Evolutionary conservation across 1,140 invertebrate genomes (phyloP).

Genomic region (Rhopalosiphum maidis): DNA sequence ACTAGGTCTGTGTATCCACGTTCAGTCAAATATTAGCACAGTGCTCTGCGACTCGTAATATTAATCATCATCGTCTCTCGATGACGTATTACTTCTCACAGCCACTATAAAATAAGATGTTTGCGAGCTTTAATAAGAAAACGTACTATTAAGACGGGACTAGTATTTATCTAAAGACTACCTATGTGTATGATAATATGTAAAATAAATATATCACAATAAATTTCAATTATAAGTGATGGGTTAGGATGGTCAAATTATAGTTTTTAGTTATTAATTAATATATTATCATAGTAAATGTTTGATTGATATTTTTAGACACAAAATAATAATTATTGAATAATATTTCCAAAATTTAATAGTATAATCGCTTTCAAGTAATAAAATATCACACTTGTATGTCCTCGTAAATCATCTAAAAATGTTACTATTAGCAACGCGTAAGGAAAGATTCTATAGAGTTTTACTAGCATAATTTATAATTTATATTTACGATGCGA

Average conservation of each 20-base stretch:
- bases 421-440: neutral
- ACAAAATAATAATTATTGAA: neutral
- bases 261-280: neutral
- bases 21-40: conserved; percentile 10
- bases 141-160: neutral
- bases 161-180: neutral
- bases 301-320: neutral
- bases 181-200: neutral
- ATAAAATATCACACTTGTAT: neutral
- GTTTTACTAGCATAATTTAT: neutral
- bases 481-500: neutral
- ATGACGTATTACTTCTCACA: neutral
- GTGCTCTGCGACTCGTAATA: neutral
- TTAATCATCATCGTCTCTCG: neutral
- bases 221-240: neutral
- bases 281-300: neutral
- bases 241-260: neutral
- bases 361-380: neutral
- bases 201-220: neutral
- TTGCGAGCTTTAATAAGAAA: neutral
- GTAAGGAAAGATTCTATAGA: neutral
- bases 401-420: neutral
- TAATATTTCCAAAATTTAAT: neutral
- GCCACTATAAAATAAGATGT: neutral
- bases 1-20: neutral